Conservation (phyloP, 2,113 vertebrate genomes). For the Tenrec ecaudatus region DNA sequence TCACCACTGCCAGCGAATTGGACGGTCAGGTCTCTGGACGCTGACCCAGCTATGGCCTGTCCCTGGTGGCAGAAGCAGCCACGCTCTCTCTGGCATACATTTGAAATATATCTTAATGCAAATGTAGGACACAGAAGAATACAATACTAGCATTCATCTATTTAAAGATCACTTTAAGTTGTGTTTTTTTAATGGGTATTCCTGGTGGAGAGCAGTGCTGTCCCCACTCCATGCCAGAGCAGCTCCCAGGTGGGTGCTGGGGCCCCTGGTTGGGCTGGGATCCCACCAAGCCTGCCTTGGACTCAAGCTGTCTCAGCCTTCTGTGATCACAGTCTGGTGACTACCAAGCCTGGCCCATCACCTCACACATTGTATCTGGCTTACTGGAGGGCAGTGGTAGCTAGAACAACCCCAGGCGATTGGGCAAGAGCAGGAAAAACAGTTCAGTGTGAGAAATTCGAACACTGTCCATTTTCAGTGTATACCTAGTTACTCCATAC, state of each 20-base stretch:
- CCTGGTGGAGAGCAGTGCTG: background rate
- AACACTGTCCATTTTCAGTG: background rate
- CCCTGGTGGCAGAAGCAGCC: no score
- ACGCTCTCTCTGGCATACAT: background rate
- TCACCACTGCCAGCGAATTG: no score
- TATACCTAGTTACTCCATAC: background rate
- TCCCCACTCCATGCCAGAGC: background rate
- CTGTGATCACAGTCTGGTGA: background rate
- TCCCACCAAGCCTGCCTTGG: background rate
- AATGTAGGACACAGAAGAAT: background rate
- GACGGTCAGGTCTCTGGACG: no score
- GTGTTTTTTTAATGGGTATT: background rate
- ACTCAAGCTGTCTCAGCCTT: background rate
- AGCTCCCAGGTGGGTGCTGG: background rate
- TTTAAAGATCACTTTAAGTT: background rate
- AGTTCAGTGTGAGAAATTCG: slow-evolving; percentile 36
- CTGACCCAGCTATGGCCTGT: no score
- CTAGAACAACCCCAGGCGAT: background rate
- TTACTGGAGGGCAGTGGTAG: background rate
- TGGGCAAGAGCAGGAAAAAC: background rate
- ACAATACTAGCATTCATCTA: background rate
- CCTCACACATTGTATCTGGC: background rate
- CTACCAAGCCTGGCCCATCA: background rate
- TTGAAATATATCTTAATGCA: slow-evolving; percentile 26
- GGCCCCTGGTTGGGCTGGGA: background rate